These are phyloP conservation scores for Eupeodes corollae DNA, from an alignment of 1,140 invertebrate species.

Conservation along the genomic window DNA sequence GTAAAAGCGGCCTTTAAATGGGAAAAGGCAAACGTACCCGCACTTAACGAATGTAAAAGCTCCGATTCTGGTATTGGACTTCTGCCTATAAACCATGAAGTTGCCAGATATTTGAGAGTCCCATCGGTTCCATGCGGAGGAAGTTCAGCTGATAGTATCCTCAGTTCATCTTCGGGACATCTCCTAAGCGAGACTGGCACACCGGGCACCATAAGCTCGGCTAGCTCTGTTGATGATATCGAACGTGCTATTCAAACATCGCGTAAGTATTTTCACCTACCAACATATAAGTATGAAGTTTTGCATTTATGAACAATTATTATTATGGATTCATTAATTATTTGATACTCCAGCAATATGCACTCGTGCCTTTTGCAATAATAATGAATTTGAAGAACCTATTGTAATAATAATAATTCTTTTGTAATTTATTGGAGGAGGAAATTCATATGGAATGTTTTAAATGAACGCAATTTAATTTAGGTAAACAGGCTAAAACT, in stretches of 20 bases:
- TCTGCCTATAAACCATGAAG: slow-evolving; percentile 30
- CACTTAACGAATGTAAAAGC: slow-evolving; percentile 30
- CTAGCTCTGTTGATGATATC: slow-evolving; percentile 34
- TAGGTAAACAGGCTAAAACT: too few species aligned
- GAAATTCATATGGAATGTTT: too few species aligned
- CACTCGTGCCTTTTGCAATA: too few species aligned
- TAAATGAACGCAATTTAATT: too few species aligned
- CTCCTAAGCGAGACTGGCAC: slow-evolving; percentile 30
- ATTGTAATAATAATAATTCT: too few species aligned
- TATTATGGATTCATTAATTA: too few species aligned
- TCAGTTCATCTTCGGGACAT: slow-evolving; percentile 36
- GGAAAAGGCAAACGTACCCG: slow-evolving; percentile 48
- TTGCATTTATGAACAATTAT: too few species aligned
- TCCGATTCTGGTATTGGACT: slow-evolving; percentile 36
- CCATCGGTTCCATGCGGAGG: slow-evolving; percentile 36
- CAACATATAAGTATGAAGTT: too few species aligned
- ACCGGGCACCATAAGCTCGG: slow-evolving; percentile 31
- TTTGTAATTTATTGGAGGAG: too few species aligned
- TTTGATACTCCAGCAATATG: too few species aligned
- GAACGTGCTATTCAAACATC: slow-evolving; percentile 11
- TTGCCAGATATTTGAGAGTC: slow-evolving; percentile 27
- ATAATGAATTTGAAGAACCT: too few species aligned
- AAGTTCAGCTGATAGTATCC: slow-evolving; percentile 42
- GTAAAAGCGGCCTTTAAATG: slow-evolving; percentile 71
- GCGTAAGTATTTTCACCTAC: too few species aligned